phyloP scores from a whole-genome alignment of 2,113 vertebrate species.

The Serilophus lunatus region DNA sequence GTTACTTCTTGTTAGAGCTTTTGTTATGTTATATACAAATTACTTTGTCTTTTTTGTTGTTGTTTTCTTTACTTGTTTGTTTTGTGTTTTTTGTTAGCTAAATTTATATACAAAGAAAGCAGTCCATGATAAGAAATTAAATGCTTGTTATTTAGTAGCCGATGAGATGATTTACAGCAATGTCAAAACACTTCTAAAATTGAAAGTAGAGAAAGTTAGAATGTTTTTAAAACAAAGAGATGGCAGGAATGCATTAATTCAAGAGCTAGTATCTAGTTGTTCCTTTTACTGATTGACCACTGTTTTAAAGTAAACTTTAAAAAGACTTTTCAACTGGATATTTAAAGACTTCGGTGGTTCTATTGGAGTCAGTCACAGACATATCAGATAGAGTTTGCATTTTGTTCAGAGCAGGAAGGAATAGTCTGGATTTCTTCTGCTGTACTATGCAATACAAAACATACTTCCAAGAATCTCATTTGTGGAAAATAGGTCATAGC shows the following conservation, averaged over 20 bases:
- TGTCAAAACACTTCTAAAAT: not conserved
- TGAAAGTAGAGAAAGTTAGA: not conserved
- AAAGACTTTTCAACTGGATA: not conserved
- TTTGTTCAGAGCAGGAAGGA: not conserved
- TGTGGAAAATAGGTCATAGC: slow-evolving; percentile 22
- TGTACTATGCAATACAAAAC: slow-evolving; percentile 2
- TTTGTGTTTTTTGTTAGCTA: not conserved
- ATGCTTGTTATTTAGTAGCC: not conserved
- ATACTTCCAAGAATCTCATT: not conserved
- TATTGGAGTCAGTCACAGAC: not conserved
- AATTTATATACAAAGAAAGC: not conserved
- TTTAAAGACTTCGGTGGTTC: not conserved
- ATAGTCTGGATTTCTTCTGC: not conserved
- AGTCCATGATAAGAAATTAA: not conserved
- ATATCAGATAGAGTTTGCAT: not conserved
- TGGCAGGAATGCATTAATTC: not conserved
- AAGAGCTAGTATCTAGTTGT: not conserved
- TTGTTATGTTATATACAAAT: not conserved
- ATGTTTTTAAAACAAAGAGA: not conserved
- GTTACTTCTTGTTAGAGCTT: not conserved
- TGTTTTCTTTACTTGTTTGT: not conserved
- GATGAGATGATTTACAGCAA: not conserved
- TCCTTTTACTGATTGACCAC: not conserved
- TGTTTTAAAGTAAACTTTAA: not conserved
- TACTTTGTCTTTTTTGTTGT: not conserved